A percentile compares a stretch with the other conserved stretches of the same genome.
These are phyloP conservation scores for Molossus alvarezi DNA, from an alignment of 2,797 vertebrate genomes.

Conservation along the genomic window DNA sequence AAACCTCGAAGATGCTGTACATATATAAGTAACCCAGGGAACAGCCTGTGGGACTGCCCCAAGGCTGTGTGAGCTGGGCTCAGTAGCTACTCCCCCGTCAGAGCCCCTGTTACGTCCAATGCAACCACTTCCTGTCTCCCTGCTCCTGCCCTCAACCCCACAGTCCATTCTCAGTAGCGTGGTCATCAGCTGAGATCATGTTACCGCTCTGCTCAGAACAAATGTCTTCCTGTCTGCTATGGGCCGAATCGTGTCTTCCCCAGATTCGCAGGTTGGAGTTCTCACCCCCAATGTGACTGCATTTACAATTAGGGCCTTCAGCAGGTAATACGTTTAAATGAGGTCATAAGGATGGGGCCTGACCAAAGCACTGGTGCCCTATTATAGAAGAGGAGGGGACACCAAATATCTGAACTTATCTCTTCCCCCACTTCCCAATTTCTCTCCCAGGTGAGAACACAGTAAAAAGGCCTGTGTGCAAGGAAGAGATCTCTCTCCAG, in stretches of 20 bases:
- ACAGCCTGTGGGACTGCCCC: not conserved
- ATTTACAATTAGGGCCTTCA: not conserved
- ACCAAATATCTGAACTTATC: too few species aligned
- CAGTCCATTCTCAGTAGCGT: not conserved
- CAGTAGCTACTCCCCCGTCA: not conserved
- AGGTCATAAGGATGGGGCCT: not conserved
- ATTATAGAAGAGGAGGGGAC: not conserved
- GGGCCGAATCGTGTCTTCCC: not conserved
- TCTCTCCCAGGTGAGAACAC: not conserved
- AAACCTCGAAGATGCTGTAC: not conserved
- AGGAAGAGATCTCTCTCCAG: not conserved
- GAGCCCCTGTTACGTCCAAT: too few species aligned
- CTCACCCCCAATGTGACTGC: not conserved
- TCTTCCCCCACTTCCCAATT: not conserved
- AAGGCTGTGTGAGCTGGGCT: not conserved
- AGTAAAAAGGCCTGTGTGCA: not conserved
- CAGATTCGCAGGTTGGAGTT: not conserved
- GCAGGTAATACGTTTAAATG: not conserved
- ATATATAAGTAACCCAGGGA: not conserved
- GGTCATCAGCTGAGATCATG: not conserved
- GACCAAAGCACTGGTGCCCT: not conserved
- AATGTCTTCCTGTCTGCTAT: not conserved
- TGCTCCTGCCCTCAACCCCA: not conserved
- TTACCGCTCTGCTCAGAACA: not conserved
- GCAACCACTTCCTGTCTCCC: not conserved